Evolutionary conservation across 2,888 invertebrate species (phyloP).

Genomic region (Dicycla oo): DNA sequence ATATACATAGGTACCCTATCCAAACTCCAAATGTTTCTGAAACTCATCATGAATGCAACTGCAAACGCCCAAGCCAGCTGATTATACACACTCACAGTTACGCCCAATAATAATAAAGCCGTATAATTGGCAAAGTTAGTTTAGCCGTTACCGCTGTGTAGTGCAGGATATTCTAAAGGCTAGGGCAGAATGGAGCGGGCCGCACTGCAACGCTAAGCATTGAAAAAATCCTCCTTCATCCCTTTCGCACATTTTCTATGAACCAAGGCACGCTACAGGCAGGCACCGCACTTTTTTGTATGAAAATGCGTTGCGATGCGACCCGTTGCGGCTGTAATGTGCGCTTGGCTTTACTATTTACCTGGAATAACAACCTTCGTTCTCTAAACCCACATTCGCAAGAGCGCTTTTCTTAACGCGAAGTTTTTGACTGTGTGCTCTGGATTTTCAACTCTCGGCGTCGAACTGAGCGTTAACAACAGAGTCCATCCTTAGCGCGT

Average conservation of each 20-base stretch:
- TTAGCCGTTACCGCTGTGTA: constrained; percentile 35
- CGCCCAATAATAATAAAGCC: constrained; percentile 55
- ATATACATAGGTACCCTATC: neutral
- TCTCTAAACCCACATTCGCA: no score
- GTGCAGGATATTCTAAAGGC: constrained; percentile 42
- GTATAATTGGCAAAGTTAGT: constrained; percentile 60
- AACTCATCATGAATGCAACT: constrained; percentile 39
- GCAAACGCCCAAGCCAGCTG: constrained; percentile 21
- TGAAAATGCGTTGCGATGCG: neutral
- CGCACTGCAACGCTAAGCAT: neutral
- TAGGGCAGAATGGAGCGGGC: neutral
- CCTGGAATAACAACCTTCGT: no score
- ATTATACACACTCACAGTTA: constrained; percentile 41
- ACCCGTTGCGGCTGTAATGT: constrained; percentile 1
- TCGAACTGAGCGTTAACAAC: no score
- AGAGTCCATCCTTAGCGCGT: no score
- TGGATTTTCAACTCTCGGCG: no score
- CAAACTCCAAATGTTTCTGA: neutral
- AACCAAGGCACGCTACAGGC: neutral
- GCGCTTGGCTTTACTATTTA: neutral
- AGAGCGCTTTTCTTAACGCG: no score
- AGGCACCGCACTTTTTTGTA: neutral
- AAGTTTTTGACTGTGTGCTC: no score
- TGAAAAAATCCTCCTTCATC: neutral
- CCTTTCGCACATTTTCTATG: neutral